These are phyloP conservation scores for Crenuchus spilurus DNA, from an alignment of 2,797 vertebrate species.

Conservation along the genomic window DNA sequence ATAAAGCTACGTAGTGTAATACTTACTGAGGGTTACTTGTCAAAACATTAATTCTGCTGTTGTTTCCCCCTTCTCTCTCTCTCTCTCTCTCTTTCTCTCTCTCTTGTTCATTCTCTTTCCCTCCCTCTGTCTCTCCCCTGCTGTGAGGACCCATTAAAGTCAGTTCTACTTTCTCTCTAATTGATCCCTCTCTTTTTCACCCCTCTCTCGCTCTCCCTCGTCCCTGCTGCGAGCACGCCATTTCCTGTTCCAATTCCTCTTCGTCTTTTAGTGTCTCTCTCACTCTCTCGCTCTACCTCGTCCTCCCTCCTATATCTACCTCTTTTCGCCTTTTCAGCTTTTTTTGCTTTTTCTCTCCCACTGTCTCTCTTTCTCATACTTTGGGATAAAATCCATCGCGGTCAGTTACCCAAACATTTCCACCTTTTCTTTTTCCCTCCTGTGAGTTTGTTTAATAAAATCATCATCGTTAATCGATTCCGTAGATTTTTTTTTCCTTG, in stretches of 20 bases:
- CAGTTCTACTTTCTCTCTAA: constrained; percentile 75
- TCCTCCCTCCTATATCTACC: constrained; percentile 28
- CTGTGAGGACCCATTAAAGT: constrained; percentile 77
- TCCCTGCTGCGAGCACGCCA: constrained; percentile 72
- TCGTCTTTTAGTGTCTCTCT: constrained; percentile 50
- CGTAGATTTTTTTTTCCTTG: neutral
- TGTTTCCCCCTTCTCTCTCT: constrained; percentile 63
- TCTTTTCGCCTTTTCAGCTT: constrained; percentile 30
- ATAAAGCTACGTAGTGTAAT: neutral
- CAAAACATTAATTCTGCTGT: constrained; percentile 71
- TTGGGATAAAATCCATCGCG: neutral
- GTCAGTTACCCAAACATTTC: constrained; percentile 11
- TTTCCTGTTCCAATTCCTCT: constrained; percentile 70
- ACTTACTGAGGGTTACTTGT: constrained; percentile 51
- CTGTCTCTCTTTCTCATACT: constrained; percentile 6
- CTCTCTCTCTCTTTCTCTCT: constrained; percentile 54
- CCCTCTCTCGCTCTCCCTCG: constrained; percentile 55
- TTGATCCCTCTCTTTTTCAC: constrained; percentile 69
- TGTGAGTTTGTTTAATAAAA: neutral
- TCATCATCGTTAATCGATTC: neutral
- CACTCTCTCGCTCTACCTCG: constrained; percentile 20
- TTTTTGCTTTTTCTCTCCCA: neutral
- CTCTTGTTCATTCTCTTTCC: constrained; percentile 35
- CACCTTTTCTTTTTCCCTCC: neutral
- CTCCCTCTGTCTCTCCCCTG: constrained; percentile 49